A percentile compares a stretch with the other conserved stretches of the same genome.
phyloP scores from a whole-genome alignment of 2,888 invertebrate species.

The Ichneumon xanthorius region DNA sequence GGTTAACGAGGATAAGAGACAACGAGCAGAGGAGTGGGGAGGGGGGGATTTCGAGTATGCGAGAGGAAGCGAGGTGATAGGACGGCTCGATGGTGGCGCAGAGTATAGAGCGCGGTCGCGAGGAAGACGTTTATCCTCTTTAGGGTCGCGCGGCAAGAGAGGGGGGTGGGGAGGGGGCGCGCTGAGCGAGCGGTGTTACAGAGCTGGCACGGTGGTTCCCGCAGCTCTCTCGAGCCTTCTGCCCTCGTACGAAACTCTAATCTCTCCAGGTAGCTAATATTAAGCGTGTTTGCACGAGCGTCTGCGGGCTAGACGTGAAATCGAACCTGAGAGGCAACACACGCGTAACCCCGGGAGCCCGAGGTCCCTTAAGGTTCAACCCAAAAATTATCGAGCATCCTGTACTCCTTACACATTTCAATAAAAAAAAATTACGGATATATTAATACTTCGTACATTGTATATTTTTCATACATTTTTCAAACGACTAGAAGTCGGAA shows the following conservation, averaged over 20 bases:
- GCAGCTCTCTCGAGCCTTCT: conserved; percentile 23
- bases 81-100: conserved; percentile 6
- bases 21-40: conserved; percentile 30
- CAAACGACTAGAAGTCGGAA: too few relatives aligned
- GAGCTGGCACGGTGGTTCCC: conserved; percentile 10
- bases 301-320: conserved; percentile 67
- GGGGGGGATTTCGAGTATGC: conserved; percentile 40
- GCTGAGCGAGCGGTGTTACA: not conserved
- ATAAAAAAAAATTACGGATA: too few relatives aligned
- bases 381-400: not conserved
- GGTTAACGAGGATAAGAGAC: conserved; percentile 64
- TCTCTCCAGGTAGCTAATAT: conserved; percentile 75
- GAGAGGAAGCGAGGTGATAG: conserved; percentile 39
- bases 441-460: too few relatives aligned
- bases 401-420: too few relatives aligned
- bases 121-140: conserved; percentile 68
- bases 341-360: not conserved
- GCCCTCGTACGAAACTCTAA: conserved; percentile 72
- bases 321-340: conserved; percentile 65
- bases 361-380: not conserved
- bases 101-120: conserved; percentile 48
- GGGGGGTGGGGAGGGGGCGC: not conserved
- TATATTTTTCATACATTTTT: too few relatives aligned
- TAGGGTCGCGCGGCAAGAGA: conserved; percentile 55
- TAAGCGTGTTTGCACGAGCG: conserved; percentile 75